Evolutionary conservation across 2,888 invertebrate species (phyloP).

Genomic region (Amitus sp.): DNA sequence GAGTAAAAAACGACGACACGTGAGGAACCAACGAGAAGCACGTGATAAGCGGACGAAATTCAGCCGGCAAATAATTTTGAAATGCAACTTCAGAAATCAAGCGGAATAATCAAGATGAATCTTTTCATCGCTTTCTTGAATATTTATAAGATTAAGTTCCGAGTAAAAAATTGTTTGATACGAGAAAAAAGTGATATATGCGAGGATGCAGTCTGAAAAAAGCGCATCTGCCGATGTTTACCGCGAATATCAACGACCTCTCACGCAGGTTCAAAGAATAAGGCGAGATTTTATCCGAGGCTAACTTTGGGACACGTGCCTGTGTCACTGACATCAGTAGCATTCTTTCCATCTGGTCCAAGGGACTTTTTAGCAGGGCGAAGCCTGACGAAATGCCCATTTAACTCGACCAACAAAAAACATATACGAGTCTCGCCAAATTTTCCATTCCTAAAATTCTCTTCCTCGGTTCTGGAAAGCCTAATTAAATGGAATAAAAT

Average conservation of each 20-base stretch:
- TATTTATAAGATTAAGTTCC: neutral
- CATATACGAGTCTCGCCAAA: neutral
- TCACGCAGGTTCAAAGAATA: constrained; percentile 17
- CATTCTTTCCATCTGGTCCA: constrained; percentile 37
- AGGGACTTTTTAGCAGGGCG: constrained; percentile 33
- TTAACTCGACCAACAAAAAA: constrained; percentile 15
- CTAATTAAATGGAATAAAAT: constrained; percentile 26
- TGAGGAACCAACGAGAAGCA: no score
- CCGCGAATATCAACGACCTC: constrained; percentile 30
- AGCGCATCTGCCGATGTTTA: no score
- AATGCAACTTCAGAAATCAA: no score
- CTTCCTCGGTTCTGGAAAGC: no score
- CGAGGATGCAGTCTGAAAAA: neutral
- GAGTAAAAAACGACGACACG: no score
- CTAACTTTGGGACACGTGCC: constrained; percentile 26
- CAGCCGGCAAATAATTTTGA: no score
- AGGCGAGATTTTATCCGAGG: constrained; percentile 21
- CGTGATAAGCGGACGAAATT: no score
- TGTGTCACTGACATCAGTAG: constrained; percentile 28
- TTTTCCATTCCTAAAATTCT: no score
- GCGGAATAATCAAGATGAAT: no score
- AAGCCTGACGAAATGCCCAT: constrained; percentile 22
- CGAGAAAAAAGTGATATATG: neutral
- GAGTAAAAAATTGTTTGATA: neutral
- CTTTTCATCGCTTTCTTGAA: neutral